Conservation (phyloP, 2,797 vertebrate species). For the Phoeniculus purpureus region DNA sequence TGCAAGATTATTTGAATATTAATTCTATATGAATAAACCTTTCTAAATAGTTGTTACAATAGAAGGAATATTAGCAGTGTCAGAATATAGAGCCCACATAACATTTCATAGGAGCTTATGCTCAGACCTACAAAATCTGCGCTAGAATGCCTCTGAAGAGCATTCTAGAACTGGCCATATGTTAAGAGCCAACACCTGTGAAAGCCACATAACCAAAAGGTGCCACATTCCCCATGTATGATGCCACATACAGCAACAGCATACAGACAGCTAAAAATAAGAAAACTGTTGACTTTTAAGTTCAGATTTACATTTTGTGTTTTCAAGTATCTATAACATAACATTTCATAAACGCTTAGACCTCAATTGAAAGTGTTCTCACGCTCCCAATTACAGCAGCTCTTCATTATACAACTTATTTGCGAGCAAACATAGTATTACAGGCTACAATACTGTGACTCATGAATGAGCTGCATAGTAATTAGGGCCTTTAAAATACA, state of each 20-base stretch:
- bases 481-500: neutral
- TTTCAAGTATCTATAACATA: neutral
- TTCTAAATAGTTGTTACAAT: neutral
- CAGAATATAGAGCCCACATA: neutral
- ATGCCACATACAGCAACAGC: neutral
- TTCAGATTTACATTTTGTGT: neutral
- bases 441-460: neutral
- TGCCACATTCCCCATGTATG: no score
- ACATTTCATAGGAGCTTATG: neutral
- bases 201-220: neutral
- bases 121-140: neutral
- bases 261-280: neutral
- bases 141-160: neutral
- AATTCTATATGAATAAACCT: neutral
- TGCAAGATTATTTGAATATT: neutral
- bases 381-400: neutral
- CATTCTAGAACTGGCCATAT: neutral
- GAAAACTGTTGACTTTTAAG: neutral
- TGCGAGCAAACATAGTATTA: neutral
- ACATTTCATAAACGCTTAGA: neutral
- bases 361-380: neutral
- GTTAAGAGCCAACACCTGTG: neutral
- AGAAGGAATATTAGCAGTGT: neutral
- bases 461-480: neutral
- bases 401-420: neutral